These are phyloP conservation scores for Phyllotreta striolata DNA, from an alignment of 2,888 invertebrate genomes.

Conservation along the genomic window DNA sequence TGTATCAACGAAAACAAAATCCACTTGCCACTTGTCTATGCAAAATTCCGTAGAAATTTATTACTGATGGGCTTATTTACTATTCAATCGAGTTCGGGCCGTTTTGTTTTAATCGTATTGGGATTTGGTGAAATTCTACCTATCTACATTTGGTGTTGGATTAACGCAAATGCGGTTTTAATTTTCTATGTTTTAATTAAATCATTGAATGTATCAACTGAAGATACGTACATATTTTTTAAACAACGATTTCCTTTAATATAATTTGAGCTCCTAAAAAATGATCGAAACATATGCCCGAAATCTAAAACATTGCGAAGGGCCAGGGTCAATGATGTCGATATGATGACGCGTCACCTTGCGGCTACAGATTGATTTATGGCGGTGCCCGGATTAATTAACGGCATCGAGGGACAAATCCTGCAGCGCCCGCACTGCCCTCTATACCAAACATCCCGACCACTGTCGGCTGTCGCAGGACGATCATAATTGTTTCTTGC, in stretches of 20 bases:
- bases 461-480: slow-evolving; percentile 54
- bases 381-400: slow-evolving; percentile 59
- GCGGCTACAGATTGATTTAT: slow-evolving; percentile 62
- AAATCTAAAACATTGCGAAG: slow-evolving; percentile 52
- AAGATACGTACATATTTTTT: too few species aligned
- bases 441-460: slow-evolving; percentile 50
- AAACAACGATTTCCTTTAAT: too few species aligned
- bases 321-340: slow-evolving; percentile 61
- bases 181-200: slow-evolving; percentile 1
- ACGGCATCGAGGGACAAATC: slow-evolving; percentile 54
- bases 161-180: not conserved
- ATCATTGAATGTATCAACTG: not conserved
- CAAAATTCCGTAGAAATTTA: slow-evolving; percentile 32
- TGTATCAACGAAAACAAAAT: slow-evolving; percentile 42
- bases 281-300: slow-evolving; percentile 49
- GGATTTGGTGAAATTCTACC: slow-evolving; percentile 15
- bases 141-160: slow-evolving; percentile 1
- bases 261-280: slow-evolving; percentile 16
- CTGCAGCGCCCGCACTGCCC: slow-evolving; percentile 47
- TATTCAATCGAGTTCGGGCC: slow-evolving; percentile 23
- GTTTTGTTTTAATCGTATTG: slow-evolving; percentile 13
- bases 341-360: slow-evolving; percentile 63
- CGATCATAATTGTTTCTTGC: slow-evolving; percentile 58
- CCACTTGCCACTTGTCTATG: slow-evolving; percentile 35
- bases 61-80: slow-evolving; percentile 24